A percentile compares a stretch with the other conserved stretches of the same genome.
phyloP scores from a whole-genome alignment of 2,888 invertebrate species.

The Girardia tigrina region DNA sequence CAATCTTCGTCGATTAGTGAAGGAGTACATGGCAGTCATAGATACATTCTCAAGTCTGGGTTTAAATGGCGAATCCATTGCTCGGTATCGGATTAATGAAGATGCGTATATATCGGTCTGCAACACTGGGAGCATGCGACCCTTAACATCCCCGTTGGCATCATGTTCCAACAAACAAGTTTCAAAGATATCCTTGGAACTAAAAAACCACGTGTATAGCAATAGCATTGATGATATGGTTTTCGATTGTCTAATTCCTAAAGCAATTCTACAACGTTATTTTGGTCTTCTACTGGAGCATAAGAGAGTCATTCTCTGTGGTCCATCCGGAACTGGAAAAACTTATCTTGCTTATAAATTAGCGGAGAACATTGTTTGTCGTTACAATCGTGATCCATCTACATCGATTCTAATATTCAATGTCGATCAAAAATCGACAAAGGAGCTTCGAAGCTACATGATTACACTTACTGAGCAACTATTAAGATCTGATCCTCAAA shows the following conservation, averaged over 20 bases:
- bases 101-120: constrained; percentile 41
- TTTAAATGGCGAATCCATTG: constrained; percentile 68
- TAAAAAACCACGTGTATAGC: not conserved
- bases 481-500: constrained; percentile 55
- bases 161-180: not conserved
- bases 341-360: constrained; percentile 83
- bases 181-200: not conserved
- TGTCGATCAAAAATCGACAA: constrained; percentile 82
- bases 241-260: constrained; percentile 84
- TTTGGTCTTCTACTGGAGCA: constrained; percentile 77
- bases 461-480: constrained; percentile 74
- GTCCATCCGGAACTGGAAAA: constrained; percentile 89
- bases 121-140: not conserved
- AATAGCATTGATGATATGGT: constrained; percentile 73
- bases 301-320: constrained; percentile 82
- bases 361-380: constrained; percentile 69
- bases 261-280: constrained; percentile 83
- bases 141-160: constrained; percentile 16
- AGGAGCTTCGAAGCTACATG: constrained; percentile 78
- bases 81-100: constrained; percentile 82
- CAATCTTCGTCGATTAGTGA: constrained; percentile 75
- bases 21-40: constrained; percentile 65
- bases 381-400: constrained; percentile 39
- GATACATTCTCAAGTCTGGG: constrained; percentile 81
- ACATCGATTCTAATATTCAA: constrained; percentile 75